Base-by-base conservation (phyloP, 2,113 vertebrate genomes). In the Oreochromis aureus region DNA sequence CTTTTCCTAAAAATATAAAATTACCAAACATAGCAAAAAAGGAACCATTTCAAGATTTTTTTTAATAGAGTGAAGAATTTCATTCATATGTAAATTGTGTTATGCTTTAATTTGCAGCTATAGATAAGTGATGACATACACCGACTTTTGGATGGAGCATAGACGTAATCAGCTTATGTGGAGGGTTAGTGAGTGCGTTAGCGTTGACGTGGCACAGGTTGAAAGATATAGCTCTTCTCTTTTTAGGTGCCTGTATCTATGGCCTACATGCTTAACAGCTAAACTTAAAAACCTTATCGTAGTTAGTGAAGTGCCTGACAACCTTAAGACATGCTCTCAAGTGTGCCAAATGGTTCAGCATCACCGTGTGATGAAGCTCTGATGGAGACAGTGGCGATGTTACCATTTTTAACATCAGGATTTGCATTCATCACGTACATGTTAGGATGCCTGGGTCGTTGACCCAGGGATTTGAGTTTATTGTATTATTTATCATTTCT, bases 51-150 rank as follows among this genome's bases (percentile, higher is more conserved):
- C 46, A 27, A 15, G 39, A 27, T 24, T 44, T 81, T 27, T 80
- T 32, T 80, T 63, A 34, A 54, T 19, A 2, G 13, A 46, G 78
- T 39, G 39, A 81, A 24, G 54, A 44, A 66, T 86, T 34, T 84
- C 82, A 90, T 86, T 86, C 83, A 88, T 53, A 84, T 87, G 82
- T 58, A 83, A 89, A 90, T 84, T 10, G 36, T 83, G 53, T 81
- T 69, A 18, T 30, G 79, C 82, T 66, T 89, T 82, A 39, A 89
- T 93, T 87, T 83, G 39, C 53, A 79, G 85, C 85, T 87, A 44
- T 11, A 87, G 86, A 92, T 90, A 87, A 87, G 80, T 89, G 84
- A 86, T 88, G 89, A 85, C 85, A 91, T 83, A 41, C 71, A n/a
- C 56, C 10, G 86, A 89, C 82, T 86, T 81, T 59, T 90, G 79